Evolutionary conservation across 2,113 vertebrate genomes (phyloP).

Genomic region (Pachypanchax playfairii): DNA sequence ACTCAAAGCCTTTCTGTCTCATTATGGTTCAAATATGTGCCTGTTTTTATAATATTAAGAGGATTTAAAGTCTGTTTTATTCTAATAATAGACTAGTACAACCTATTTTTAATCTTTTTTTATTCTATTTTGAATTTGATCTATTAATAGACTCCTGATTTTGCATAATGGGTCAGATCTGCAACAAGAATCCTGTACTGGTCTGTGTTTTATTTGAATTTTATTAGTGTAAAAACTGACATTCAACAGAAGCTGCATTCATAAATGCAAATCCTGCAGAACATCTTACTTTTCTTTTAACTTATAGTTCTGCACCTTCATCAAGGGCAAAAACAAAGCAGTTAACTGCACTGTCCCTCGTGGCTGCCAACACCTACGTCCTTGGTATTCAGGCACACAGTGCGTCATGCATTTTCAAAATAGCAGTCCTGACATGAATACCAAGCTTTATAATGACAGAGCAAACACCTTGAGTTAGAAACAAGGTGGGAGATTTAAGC

Average conservation of each 20-base stretch:
- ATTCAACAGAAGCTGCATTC: neutral
- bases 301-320: slow-evolving; percentile 49
- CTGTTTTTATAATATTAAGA: neutral
- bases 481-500: slow-evolving; percentile 39
- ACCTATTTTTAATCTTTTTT: slow-evolving; percentile 13
- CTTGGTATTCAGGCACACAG: slow-evolving; percentile 56
- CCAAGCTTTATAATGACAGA: slow-evolving; percentile 63
- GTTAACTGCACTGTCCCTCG: slow-evolving; percentile 63
- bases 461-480: slow-evolving; percentile 59
- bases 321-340: slow-evolving; percentile 67
- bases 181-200: too few relatives aligned
- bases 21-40: neutral
- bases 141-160: slow-evolving; percentile 8
- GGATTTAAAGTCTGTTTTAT: neutral
- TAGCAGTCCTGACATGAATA: slow-evolving; percentile 68
- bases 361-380: slow-evolving; percentile 66
- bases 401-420: slow-evolving; percentile 73
- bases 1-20: neutral
- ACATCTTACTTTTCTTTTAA: slow-evolving; percentile 23
- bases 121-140: slow-evolving; percentile 2
- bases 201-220: neutral
- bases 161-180: neutral
- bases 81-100: neutral
- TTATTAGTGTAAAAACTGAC: neutral
- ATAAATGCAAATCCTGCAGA: slow-evolving; percentile 4